These are phyloP conservation scores for Myrmecobius fasciatus DNA, from an alignment of 2,113 vertebrate species.

Conservation along the genomic window DNA sequence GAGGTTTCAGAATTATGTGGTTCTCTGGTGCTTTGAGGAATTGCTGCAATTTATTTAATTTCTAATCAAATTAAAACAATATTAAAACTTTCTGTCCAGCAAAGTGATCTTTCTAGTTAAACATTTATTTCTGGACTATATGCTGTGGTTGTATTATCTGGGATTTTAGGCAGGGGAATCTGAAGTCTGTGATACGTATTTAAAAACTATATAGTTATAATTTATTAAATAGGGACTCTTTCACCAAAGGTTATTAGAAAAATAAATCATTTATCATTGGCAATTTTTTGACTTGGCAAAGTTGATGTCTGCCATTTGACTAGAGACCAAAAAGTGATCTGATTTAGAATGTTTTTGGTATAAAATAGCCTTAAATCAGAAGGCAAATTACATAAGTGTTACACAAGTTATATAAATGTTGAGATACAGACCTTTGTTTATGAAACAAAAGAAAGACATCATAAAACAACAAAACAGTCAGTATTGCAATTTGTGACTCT, in stretches of 20 bases:
- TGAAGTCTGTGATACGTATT: background rate
- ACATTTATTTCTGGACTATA: background rate
- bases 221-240: background rate
- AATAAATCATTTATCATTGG: background rate
- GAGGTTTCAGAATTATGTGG: background rate
- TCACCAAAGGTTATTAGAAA: background rate
- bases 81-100: background rate
- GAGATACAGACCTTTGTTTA: no score
- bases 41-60: background rate
- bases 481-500: no score
- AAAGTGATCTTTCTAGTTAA: background rate
- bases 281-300: background rate
- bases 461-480: no score
- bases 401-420: background rate
- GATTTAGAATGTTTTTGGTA: background rate
- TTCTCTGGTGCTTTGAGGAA: background rate
- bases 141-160: background rate
- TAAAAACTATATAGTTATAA: background rate
- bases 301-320: background rate
- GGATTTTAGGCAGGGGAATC: background rate
- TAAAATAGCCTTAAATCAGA: background rate
- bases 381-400: background rate
- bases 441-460: no score
- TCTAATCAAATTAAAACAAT: background rate
- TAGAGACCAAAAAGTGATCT: background rate